Percentiles rank a stretch among this genome's conserved stretches.
These are phyloP conservation scores for Phymatocera aterrima DNA, from an alignment of 2,888 invertebrate genomes.

Conservation along the genomic window DNA sequence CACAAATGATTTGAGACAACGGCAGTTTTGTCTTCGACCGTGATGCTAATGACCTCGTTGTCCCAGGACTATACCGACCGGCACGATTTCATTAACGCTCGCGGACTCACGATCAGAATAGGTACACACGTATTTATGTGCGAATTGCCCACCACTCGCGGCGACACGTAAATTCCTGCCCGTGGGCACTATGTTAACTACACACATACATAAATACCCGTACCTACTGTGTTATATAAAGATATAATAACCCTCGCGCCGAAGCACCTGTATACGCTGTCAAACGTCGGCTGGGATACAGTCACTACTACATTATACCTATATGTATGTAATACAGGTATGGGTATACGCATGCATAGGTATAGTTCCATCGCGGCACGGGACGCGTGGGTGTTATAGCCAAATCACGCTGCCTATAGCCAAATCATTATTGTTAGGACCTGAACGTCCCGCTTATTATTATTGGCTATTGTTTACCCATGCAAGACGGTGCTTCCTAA, in stretches of 20 bases:
- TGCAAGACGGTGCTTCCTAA: slow-evolving; percentile 7
- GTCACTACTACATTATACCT: no score
- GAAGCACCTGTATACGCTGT: slow-evolving; percentile 14
- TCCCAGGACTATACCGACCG: not conserved
- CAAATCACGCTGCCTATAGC: not conserved
- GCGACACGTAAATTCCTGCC: not conserved
- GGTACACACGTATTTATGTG: not conserved
- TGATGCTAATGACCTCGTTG: slow-evolving; percentile 18
- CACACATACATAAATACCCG: no score
- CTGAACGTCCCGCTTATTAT: slow-evolving; percentile 16
- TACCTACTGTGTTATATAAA: not conserved
- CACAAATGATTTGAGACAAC: slow-evolving; percentile 14
- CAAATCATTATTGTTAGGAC: slow-evolving; percentile 1
- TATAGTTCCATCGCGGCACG: not conserved
- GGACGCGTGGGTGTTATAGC: not conserved
- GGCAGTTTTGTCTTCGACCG: slow-evolving; percentile 6
- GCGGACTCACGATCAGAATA: not conserved
- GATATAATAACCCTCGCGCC: not conserved
- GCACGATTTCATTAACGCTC: slow-evolving; percentile 29
- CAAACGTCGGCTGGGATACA: slow-evolving; percentile 10
- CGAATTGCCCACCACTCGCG: not conserved
- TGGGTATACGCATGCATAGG: not conserved
- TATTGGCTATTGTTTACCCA: slow-evolving; percentile 30
- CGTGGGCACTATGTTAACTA: no score
- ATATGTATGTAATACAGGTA: no score